Conservation (phyloP, 1,140 invertebrate genomes). For the Pseudomyrmex pallidus region DNA sequence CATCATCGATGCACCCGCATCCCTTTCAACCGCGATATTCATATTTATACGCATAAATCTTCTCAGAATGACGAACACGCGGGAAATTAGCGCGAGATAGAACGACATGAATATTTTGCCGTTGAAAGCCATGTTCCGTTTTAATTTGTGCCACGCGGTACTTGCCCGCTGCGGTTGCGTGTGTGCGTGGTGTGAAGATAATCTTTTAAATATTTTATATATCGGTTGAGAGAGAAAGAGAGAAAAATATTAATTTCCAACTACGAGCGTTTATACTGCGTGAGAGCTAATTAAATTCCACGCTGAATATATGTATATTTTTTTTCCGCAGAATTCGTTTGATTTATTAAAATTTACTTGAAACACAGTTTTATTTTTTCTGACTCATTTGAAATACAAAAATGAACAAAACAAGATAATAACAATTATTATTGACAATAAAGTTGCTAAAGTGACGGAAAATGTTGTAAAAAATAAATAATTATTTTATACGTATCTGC, state of each 20-base stretch:
- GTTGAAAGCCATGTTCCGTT: conserved; percentile 21
- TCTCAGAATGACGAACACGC: neutral
- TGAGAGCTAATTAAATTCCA: conserved; percentile 37
- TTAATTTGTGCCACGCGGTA: conserved; percentile 30
- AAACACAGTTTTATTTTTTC: neutral
- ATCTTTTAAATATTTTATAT: conserved; percentile 51
- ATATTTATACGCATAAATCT: conserved; percentile 26
- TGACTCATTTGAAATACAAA: conserved; percentile 3
- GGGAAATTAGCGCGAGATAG: neutral
- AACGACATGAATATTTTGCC: conserved; percentile 12
- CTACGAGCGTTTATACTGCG: conserved; percentile 3
- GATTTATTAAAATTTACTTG: conserved; percentile 13
- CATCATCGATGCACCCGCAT: conserved; percentile 16
- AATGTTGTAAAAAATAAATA: conserved; percentile 3
- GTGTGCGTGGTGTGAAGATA: neutral
- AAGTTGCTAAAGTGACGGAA: neutral
- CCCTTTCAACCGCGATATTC: neutral
- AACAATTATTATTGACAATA: neutral
- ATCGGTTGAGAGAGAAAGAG: neutral
- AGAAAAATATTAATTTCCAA: conserved; percentile 32
- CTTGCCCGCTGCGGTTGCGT: neutral
- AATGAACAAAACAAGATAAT: neutral
- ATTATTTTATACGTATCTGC: neutral
- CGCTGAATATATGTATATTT: neutral
- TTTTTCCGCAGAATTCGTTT: neutral